Evolutionary conservation across 2,888 invertebrate genomes (phyloP), one percentile per base, ranked within the genome.

Genomic region (Melieria picta): DNA sequence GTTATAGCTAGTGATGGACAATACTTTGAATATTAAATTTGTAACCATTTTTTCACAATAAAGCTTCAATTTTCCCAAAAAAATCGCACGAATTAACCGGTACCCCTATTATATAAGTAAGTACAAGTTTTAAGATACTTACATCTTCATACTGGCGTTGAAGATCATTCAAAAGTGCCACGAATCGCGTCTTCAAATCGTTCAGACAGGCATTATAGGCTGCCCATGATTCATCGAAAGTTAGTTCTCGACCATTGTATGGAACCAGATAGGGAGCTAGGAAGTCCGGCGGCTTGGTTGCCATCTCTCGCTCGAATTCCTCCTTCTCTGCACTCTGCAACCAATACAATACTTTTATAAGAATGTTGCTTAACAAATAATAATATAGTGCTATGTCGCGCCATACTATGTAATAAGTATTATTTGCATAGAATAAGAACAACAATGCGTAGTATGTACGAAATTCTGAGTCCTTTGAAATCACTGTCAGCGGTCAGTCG

Each of bases 91-190:
- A 42, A 11, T 16, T 10, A 43, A 4, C n/a, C 10, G 10, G 7
- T 45, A 7, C 47, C 11, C 3, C 4, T 9, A n/a, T n/a, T n/a
- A 30, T 30, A 30, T 30, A 30, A 30, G 30, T 30, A 30, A 30
- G 30, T 30, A 30, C 30, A 30, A 30, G 30, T 30, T 30, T 30
- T 2, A 30, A 30, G 30, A 30, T 50, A 71, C 81, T 80, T 79
- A 91, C 92, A 87, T 88, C 88, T 77, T 93, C 92, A 81, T 92
- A 93, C 76, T 90, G 88, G 43, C 88, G 87, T 77, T 93, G 91
- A 43, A 94, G 89, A 50, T 89, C 84, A 74, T 90, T 90, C 13
- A 93, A 91, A 56, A 93, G 87, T 0, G 88, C 88, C 5, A 93
- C 85, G 74, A 91, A 89, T 48, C 89, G 88, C 0, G 89, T 85